These are phyloP conservation scores for Mesembrinibis cayennensis DNA, from an alignment of 2,113 vertebrate genomes.

Conservation along the genomic window DNA sequence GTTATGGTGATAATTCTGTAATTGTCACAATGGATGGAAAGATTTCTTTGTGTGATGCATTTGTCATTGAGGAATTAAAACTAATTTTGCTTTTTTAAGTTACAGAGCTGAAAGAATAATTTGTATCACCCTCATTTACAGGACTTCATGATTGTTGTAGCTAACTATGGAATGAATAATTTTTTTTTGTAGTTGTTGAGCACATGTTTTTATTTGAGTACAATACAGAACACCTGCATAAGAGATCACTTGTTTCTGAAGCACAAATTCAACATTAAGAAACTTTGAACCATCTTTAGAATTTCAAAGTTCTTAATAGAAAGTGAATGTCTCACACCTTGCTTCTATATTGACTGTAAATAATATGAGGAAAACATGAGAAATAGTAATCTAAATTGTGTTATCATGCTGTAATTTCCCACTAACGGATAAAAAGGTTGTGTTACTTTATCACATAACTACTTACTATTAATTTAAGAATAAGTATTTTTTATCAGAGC, in stretches of 20 bases:
- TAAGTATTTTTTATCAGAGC: not conserved
- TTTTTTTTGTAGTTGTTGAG: not conserved
- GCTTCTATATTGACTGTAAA: not conserved
- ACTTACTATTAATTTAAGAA: not conserved
- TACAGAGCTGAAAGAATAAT: not conserved
- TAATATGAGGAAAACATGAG: not conserved
- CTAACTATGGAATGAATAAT: not conserved
- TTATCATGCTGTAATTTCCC: not conserved
- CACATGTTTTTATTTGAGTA: not conserved
- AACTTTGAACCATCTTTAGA: not conserved
- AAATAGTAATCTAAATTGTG: not conserved
- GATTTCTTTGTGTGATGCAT: not conserved
- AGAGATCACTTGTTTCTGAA: not conserved
- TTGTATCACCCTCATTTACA: not conserved
- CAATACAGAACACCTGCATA: not conserved
- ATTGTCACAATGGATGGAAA: not conserved
- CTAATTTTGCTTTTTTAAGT: not conserved
- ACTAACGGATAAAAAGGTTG: not conserved
- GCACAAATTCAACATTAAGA: not conserved
- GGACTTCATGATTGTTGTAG: not conserved
- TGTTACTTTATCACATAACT: not conserved
- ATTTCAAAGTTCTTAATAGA: not conserved
- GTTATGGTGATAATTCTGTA: not conserved
- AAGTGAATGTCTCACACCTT: not conserved
- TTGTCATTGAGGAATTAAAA: not conserved